Conservation (phyloP, 2,888 invertebrate genomes). For the Oligia strigilis region DNA sequence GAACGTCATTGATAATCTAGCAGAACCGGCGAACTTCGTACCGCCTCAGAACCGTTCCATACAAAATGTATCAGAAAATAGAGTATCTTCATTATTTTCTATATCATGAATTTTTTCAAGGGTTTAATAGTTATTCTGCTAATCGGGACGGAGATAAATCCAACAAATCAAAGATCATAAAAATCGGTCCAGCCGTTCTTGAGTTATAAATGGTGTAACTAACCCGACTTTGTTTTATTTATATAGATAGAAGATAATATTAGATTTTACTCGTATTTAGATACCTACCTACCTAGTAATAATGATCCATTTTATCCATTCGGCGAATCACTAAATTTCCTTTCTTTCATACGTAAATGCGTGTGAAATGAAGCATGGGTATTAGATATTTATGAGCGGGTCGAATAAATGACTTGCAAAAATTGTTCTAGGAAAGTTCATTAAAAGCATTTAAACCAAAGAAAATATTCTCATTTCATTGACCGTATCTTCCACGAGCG, state of each 20-base stretch:
- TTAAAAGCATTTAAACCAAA: not conserved
- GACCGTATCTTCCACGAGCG: not conserved
- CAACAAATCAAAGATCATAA: too few relatives aligned
- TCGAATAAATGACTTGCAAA: conserved; percentile 6
- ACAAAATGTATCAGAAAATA: too few relatives aligned
- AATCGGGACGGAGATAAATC: too few relatives aligned
- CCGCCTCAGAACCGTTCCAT: too few relatives aligned
- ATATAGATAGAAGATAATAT: too few relatives aligned
- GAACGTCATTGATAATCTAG: not conserved
- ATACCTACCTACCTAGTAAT: not conserved
- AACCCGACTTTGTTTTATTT: too few relatives aligned
- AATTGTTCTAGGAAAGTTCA: not conserved
- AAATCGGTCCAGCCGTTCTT: too few relatives aligned
- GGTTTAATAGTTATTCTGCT: too few relatives aligned
- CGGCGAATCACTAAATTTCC: not conserved
- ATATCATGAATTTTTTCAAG: too few relatives aligned
- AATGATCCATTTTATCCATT: conserved; percentile 6
- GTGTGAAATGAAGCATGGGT: conserved; percentile 28
- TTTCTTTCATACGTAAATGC: conserved; percentile 21
- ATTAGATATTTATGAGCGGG: conserved; percentile 17
- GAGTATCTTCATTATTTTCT: too few relatives aligned
- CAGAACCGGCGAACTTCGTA: too few relatives aligned
- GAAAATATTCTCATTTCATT: conserved; percentile 14
- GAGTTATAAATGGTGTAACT: too few relatives aligned
- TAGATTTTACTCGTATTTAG: not conserved